phyloP scores from a whole-genome alignment of 1,140 invertebrate genomes.

The Aphaenogaster rudis region DNA sequence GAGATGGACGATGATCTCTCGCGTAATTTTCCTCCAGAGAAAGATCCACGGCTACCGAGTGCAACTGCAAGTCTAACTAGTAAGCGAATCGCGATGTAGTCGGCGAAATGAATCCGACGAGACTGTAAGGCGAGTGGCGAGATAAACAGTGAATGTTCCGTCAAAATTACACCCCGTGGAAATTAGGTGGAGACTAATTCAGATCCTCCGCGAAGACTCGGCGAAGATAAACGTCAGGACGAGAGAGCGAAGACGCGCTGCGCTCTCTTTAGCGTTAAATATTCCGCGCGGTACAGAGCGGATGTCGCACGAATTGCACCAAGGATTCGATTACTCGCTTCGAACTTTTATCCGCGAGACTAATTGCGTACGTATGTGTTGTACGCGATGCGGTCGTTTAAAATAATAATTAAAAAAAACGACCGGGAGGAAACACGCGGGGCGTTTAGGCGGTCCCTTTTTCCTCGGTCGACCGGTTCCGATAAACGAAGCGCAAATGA shows the following conservation, averaged over 20 bases:
- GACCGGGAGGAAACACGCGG: not conserved
- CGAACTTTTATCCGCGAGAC: constrained; percentile 1
- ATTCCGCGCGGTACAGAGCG: not conserved
- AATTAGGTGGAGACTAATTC: constrained; percentile 63
- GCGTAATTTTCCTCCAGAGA: not conserved
- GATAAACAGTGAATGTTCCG: constrained; percentile 45
- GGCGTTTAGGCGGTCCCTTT: not conserved
- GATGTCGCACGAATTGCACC: not conserved
- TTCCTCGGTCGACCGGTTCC: not conserved
- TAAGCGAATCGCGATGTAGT: constrained; percentile 5
- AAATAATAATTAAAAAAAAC: constrained; percentile 54
- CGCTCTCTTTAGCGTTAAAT: constrained; percentile 7
- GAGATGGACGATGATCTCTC: too few species aligned
- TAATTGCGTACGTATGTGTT: not conserved
- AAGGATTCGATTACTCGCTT: constrained; percentile 24
- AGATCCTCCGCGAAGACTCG: constrained; percentile 26
- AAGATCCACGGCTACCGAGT: not conserved
- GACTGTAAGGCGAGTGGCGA: not conserved
- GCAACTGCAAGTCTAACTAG: not conserved
- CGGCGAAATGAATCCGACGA: constrained; percentile 35
- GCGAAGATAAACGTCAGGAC: constrained; percentile 13
- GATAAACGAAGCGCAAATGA: constrained; percentile 61
- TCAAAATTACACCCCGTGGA: constrained; percentile 65
- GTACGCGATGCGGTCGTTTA: constrained; percentile 3
- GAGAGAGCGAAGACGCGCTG: not conserved